These are phyloP conservation scores for Drosophila ohnishii DNA, from an alignment of 1,140 invertebrate species.

Conservation along the genomic window DNA sequence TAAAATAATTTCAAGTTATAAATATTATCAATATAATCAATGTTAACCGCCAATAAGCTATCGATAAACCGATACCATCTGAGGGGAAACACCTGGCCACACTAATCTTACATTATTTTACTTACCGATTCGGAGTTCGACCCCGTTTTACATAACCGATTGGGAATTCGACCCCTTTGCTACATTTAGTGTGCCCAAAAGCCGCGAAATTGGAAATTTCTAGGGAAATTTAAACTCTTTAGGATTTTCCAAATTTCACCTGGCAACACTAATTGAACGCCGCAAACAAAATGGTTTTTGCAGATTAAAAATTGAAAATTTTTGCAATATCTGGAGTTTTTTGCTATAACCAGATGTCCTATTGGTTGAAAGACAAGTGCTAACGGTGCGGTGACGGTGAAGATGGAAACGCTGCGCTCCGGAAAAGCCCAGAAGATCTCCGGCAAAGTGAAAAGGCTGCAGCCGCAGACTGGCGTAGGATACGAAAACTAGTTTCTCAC, in stretches of 20 bases:
- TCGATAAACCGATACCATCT: too few relatives aligned
- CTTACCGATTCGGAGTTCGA: too few relatives aligned
- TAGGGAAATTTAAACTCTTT: too few relatives aligned
- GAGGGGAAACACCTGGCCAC: too few relatives aligned
- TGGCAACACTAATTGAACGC: constrained; percentile 18
- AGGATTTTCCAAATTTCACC: neutral
- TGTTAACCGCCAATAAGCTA: too few relatives aligned
- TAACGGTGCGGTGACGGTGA: constrained; percentile 19
- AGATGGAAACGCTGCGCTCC: constrained; percentile 2
- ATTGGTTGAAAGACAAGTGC: constrained; percentile 16
- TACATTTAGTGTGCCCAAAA: too few relatives aligned
- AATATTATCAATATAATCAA: too few relatives aligned
- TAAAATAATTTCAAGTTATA: too few relatives aligned
- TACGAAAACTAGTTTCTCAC: constrained; percentile 69
- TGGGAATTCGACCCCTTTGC: too few relatives aligned
- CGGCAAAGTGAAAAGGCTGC: constrained; percentile 27
- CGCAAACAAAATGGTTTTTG: constrained; percentile 77
- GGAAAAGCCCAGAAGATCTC: constrained; percentile 4
- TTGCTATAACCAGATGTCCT: neutral
- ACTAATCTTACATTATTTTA: too few relatives aligned
- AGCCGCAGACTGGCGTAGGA: constrained; percentile 43
- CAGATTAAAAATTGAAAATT: constrained; percentile 44
- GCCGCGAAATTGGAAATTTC: too few relatives aligned
- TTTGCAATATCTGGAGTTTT: constrained; percentile 28
- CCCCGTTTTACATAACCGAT: too few relatives aligned